Base-by-base conservation (phyloP, 1,140 invertebrate species). In the Solenopsis fugax region DNA sequence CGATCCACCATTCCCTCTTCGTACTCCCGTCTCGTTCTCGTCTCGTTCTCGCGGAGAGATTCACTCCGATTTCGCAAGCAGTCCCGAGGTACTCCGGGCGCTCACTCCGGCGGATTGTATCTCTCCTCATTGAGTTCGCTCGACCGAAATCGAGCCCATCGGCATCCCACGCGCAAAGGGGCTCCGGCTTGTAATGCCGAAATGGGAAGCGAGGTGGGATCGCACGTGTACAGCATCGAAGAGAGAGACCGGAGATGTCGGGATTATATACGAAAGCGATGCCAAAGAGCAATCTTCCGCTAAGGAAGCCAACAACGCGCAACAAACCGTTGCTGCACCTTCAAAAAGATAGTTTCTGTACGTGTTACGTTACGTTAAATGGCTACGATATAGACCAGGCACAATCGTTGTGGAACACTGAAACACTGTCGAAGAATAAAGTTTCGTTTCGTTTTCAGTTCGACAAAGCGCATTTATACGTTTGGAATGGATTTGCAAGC, bases 101-200 rank as follows among this genome's bases (percentile, higher is more conserved):
- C 54, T 73, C 80, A 34, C 64, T 65, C 67, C 67, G 12, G 13
- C 21, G 65, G 67, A 84, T 84, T 84, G 80, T 84, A 84, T 84
- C 69, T 84, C 80, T 84, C 67, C 54, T 84, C 80, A 84, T 84
- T 84, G 80, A 84, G 80, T 50, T 73, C 54, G 54, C 69, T 75
- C 80, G 80, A 75, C 80, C 69, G 82, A 78, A 85, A 85, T 85
- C 82, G 73, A 67, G 82, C 82, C 73, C 73, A 85, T 77, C 58
- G 82, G 69, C 80, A 75, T 84, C 80, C 80, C 80, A 84, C 80
- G 80, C 80, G 80, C 37, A 84, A 84, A 84, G 80, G 80, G 60
- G 80, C 80, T 84, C 69, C 54, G 45, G 58, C 69, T 54, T 84
- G 80, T 84, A 84, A 75, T 60, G 69, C 80, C 80, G 80, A 84